Conservation (phyloP, 2,113 vertebrate genomes). For the Balaenoptera acutorostrata region DNA sequence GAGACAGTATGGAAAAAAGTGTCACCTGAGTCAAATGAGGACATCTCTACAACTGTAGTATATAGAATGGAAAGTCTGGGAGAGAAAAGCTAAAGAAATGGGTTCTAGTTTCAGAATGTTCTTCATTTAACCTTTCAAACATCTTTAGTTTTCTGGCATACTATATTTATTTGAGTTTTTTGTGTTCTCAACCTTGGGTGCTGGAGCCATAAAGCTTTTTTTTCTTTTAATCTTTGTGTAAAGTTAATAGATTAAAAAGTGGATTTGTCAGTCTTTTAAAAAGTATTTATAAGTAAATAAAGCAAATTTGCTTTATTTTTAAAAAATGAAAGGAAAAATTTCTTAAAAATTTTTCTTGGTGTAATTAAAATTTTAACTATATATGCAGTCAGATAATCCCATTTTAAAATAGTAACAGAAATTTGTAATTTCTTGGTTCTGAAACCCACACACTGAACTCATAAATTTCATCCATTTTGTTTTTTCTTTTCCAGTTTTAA, state of each 20-base stretch:
- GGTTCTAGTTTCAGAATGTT: conserved; percentile 74
- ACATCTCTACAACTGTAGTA: conserved; percentile 97
- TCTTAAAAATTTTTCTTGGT: conserved; percentile 4
- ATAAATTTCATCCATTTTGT: conserved; percentile 6
- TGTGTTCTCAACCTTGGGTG: conserved; percentile 61
- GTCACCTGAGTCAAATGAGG: conserved; percentile 93
- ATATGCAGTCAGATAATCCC: background rate
- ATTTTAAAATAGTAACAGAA: conserved; percentile 26
- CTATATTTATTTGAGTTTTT: conserved; percentile 78
- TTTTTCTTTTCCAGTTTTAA: conserved; percentile 51
- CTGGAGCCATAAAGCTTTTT: conserved; percentile 48
- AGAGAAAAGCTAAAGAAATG: conserved; percentile 84
- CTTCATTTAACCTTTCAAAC: conserved; percentile 73
- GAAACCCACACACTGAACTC: conserved; percentile 2
- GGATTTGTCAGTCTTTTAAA: conserved; percentile 60
- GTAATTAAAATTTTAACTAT: conserved; percentile 20
- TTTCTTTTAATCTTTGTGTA: conserved; percentile 70
- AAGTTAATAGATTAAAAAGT: conserved; percentile 51
- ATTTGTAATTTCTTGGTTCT: conserved; percentile 27
- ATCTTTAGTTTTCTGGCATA: conserved; percentile 74
- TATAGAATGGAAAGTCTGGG: conserved; percentile 96
- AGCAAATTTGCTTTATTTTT: conserved; percentile 57
- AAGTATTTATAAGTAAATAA: conserved; percentile 57
- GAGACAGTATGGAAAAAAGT: conserved; percentile 98
- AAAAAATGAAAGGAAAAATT: conserved; percentile 23